Percentiles rank a stretch among this genome's conserved stretches.
Conservation (phyloP, 2,113 vertebrate species). For the Macaca mulatta region DNA sequence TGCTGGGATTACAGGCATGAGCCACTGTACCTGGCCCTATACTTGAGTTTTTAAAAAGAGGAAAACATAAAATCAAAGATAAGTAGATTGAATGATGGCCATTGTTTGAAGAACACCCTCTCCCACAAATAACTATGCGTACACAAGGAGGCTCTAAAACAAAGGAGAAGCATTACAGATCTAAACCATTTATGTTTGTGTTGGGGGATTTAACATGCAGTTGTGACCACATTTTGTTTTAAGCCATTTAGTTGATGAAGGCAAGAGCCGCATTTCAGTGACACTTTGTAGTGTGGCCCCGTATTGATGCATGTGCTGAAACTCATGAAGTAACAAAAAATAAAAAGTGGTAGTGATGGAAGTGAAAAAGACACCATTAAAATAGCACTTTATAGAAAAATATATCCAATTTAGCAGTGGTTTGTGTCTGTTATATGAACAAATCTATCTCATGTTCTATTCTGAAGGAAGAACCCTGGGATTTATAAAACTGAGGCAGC, state of each 20-base stretch:
- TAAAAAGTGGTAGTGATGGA: neutral
- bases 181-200: neutral
- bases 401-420: neutral
- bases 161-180: neutral
- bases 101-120: neutral
- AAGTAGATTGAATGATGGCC: neutral
- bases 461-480: neutral
- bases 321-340: neutral
- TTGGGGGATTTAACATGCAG: neutral
- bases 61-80: neutral
- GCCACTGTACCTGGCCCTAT: too few relatives aligned
- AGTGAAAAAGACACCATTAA: neutral
- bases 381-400: neutral
- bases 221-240: constrained; percentile 17
- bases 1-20: too few relatives aligned
- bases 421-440: neutral
- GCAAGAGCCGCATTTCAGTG: neutral
- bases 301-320: constrained; percentile 12
- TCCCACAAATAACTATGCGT: neutral
- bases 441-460: neutral
- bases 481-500: neutral
- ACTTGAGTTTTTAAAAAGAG: neutral
- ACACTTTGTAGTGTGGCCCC: neutral
- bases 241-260: neutral
- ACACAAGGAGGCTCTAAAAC: neutral